Conservation (phyloP, 1,140 invertebrate genomes). For the Scaptomyza pallida region DNA sequence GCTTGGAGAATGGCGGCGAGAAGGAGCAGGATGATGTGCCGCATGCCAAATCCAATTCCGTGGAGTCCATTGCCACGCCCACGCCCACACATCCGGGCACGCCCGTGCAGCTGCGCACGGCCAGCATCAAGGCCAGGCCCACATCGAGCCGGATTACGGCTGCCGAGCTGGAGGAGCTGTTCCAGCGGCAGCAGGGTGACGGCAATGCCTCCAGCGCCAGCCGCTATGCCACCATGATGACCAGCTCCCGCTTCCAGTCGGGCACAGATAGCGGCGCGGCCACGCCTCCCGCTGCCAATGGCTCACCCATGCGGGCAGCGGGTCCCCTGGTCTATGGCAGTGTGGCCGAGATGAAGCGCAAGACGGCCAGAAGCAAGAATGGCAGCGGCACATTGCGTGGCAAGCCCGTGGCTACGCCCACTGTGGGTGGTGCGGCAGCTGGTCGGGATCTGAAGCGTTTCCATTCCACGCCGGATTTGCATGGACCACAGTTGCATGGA, state of each 20-base stretch:
- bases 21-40: slow-evolving; percentile 85
- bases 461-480: slow-evolving; percentile 94
- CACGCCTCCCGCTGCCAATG: slow-evolving; percentile 85
- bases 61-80: slow-evolving; percentile 88
- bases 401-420: slow-evolving; percentile 84
- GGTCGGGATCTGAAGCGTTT: slow-evolving; percentile 89
- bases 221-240: slow-evolving; percentile 87
- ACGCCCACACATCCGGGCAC: slow-evolving; percentile 85
- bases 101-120: slow-evolving; percentile 90
- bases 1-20: slow-evolving; percentile 87
- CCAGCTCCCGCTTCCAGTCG: slow-evolving; percentile 89
- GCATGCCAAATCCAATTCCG: slow-evolving; percentile 89
- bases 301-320: slow-evolving; percentile 86
- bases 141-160: slow-evolving; percentile 94
- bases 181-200: slow-evolving; percentile 90
- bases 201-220: slow-evolving; percentile 66
- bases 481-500: slow-evolving; percentile 62
- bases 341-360: slow-evolving; percentile 96
- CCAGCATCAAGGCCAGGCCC: slow-evolving; percentile 93
- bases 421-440: slow-evolving; percentile 46
- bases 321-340: slow-evolving; percentile 92
- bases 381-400: slow-evolving; percentile 76
- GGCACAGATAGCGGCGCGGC: slow-evolving; percentile 85
- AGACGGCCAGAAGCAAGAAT: slow-evolving; percentile 84
- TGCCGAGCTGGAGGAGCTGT: slow-evolving; percentile 94